These are phyloP conservation scores for Aleiodes leptofemur DNA, from an alignment of 2,888 invertebrate species.

Conservation along the genomic window DNA sequence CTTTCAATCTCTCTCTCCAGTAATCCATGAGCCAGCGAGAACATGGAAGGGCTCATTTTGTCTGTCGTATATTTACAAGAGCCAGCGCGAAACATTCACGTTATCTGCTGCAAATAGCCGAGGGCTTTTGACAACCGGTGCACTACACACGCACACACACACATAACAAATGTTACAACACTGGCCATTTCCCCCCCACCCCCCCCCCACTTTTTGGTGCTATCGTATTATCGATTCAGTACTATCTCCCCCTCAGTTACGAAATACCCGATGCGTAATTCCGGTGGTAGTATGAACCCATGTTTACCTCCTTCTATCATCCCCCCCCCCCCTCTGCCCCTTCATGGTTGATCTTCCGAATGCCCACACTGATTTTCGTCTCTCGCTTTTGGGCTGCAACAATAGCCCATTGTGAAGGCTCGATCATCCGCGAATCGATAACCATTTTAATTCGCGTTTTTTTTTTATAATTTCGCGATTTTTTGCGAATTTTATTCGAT, in stretches of 20 bases:
- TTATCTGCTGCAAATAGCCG: conserved; percentile 62
- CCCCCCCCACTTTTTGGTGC: conserved; percentile 31
- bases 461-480: conserved; percentile 6
- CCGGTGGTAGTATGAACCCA: conserved; percentile 43
- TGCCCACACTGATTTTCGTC: conserved; percentile 32
- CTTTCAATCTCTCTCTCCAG: conserved; percentile 45
- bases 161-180: conserved; percentile 35
- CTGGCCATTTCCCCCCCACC: conserved; percentile 15
- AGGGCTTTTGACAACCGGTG: conserved; percentile 55
- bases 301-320: conserved; percentile 35
- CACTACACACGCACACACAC: conserved; percentile 37
- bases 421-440: conserved; percentile 30
- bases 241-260: conserved; percentile 49
- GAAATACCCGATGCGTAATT: conserved; percentile 55
- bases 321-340: neutral
- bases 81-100: conserved; percentile 38
- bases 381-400: conserved; percentile 17
- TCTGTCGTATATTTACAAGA: conserved; percentile 1
- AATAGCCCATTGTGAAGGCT: conserved; percentile 28
- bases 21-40: conserved; percentile 46
- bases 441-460: conserved; percentile 4
- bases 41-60: conserved; percentile 39
- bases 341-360: conserved; percentile 7
- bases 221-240: conserved; percentile 54
- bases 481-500: neutral